Percentiles rank a stretch among this genome's conserved stretches.
phyloP scores from a whole-genome alignment of 2,797 vertebrate species.

The Anguilla marmorata region DNA sequence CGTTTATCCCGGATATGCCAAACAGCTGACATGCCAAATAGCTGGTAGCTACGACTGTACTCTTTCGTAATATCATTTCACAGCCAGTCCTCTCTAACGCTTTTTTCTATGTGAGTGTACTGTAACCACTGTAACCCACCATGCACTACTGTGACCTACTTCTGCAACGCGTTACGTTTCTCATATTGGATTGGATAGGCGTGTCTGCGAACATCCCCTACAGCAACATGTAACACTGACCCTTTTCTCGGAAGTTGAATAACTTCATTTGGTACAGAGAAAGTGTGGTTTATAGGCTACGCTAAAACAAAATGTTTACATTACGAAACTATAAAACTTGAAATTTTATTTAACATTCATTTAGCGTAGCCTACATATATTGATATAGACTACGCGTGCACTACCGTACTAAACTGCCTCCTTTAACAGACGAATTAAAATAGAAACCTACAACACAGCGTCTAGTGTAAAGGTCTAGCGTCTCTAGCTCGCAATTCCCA shows the following conservation, averaged over 20 bases:
- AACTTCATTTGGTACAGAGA: slow-evolving; percentile 58
- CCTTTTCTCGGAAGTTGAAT: slow-evolving; percentile 70
- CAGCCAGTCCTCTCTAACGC: slow-evolving; percentile 51
- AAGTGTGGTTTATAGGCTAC: too few species aligned
- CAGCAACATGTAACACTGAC: slow-evolving; percentile 72
- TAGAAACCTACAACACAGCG: neutral
- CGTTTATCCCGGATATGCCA: neutral
- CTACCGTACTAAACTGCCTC: too few species aligned
- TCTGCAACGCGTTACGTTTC: slow-evolving; percentile 56
- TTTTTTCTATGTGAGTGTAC: slow-evolving; percentile 67
- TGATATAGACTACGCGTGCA: too few species aligned
- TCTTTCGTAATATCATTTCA: neutral
- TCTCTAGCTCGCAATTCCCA: neutral
- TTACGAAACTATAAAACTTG: neutral
- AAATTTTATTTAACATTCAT: too few species aligned
- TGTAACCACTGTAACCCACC: slow-evolving; percentile 70
- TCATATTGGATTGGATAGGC: slow-evolving; percentile 68
- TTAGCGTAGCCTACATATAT: too few species aligned
- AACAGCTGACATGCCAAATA: too few species aligned
- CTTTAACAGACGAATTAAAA: neutral
- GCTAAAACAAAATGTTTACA: neutral
- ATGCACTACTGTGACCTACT: slow-evolving; percentile 70
- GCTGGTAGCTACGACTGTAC: neutral
- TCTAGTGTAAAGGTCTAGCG: neutral
- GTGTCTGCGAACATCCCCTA: slow-evolving; percentile 69